phyloP scores from a whole-genome alignment of 2,113 vertebrate genomes.

The Polypterus senegalus region DNA sequence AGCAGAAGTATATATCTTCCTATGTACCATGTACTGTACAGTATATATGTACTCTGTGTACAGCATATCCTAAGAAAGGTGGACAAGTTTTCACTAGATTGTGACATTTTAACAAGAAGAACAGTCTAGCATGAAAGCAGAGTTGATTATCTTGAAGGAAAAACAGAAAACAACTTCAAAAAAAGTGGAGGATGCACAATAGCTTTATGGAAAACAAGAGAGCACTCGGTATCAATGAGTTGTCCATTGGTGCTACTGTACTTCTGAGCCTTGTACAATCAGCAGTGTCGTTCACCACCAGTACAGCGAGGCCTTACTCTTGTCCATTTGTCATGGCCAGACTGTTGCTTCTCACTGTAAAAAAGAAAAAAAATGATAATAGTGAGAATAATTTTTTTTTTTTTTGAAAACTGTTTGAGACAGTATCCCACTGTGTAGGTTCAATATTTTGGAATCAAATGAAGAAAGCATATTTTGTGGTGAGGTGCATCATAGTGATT shows the following conservation, averaged over 20 bases:
- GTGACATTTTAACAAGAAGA: no score
- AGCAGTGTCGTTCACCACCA: conserved; percentile 37
- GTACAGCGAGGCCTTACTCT: conserved; percentile 53
- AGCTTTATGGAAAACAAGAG: not conserved
- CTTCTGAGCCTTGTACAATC: conserved; percentile 17
- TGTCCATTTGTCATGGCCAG: conserved; percentile 31
- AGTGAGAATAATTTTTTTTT: not conserved
- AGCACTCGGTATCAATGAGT: conserved; percentile 7
- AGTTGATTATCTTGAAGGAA: no score
- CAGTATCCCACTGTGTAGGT: conserved; percentile 1
- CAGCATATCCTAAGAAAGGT: no score
- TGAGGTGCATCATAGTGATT: no score
- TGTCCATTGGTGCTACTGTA: conserved; percentile 14
- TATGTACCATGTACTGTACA: no score
- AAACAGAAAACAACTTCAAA: no score
- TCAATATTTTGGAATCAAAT: not conserved
- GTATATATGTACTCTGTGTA: no score
- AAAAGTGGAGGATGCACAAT: not conserved
- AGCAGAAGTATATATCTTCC: no score
- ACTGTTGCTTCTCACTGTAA: conserved; percentile 45
- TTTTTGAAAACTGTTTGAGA: conserved; percentile 3
- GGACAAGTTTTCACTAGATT: no score
- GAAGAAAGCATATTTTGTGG: no score
- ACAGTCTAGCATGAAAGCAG: no score
- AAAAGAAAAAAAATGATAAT: conserved; percentile 18